Evolutionary conservation across 2,888 invertebrate genomes (phyloP).

Genomic region (Oscheius sp.): DNA sequence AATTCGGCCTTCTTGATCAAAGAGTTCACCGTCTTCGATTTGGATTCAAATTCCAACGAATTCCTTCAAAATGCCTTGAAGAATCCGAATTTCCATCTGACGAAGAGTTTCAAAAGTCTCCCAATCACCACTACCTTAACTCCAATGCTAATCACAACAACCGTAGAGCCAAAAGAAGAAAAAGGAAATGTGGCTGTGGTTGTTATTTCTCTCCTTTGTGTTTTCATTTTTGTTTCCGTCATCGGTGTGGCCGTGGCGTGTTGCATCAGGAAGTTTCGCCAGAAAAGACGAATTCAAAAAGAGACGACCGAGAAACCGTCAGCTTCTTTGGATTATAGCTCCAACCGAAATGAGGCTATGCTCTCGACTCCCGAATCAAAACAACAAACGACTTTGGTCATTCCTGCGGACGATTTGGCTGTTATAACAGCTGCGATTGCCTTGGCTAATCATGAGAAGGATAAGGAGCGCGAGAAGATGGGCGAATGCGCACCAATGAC

Average conservation of each 20-base stretch:
- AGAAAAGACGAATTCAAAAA: neutral
- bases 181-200: neutral
- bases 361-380: neutral
- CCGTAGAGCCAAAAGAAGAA: neutral
- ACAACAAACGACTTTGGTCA: neutral
- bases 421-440: constrained; percentile 1
- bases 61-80: neutral
- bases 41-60: neutral
- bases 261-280: neutral
- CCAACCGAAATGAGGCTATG: neutral
- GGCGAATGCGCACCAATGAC: neutral
- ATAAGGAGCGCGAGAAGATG: neutral
- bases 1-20: neutral
- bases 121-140: neutral
- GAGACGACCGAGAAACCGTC: neutral
- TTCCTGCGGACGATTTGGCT: neutral
- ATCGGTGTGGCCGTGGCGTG: neutral
- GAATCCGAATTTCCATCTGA: constrained; percentile 7
- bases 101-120: neutral
- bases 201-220: neutral
- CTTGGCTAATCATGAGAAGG: neutral
- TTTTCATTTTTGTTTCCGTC: neutral
- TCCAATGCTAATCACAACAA: neutral
- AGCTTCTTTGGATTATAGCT: neutral
- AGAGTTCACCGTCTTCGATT: constrained; percentile 20